Percentiles rank a stretch among this genome's conserved stretches.
Evolutionary conservation across 1,140 invertebrate species (phyloP).

Genomic region (Acromyrmex charruanus): DNA sequence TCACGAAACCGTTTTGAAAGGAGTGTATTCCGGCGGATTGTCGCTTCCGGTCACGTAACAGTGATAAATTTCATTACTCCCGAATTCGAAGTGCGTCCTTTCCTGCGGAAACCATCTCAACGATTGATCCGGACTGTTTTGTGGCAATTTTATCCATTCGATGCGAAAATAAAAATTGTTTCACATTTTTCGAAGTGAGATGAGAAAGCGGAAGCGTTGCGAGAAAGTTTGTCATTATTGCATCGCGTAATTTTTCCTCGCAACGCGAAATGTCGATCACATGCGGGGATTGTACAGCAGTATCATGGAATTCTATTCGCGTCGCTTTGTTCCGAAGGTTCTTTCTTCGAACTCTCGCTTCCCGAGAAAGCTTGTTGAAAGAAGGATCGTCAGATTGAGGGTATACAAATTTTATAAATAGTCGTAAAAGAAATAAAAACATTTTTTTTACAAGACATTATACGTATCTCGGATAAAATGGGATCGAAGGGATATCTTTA

Average conservation of each 20-base stretch:
- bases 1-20: not conserved
- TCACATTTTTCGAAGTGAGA: constrained; percentile 11
- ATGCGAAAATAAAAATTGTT: constrained; percentile 42
- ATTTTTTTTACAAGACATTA: not conserved
- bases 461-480: constrained; percentile 2
- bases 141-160: constrained; percentile 3
- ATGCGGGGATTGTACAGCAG: not conserved
- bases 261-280: constrained; percentile 34
- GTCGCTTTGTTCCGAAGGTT: constrained; percentile 26
- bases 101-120: not conserved
- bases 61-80: constrained; percentile 48
- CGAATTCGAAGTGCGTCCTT: constrained; percentile 36
- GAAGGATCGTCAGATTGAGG: not conserved
- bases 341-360: not conserved
- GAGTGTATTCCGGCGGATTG: not conserved
- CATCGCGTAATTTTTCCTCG: constrained; percentile 2
- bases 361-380: not conserved
- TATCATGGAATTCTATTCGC: constrained; percentile 17
- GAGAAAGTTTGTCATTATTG: constrained; percentile 20
- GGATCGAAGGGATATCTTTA: constrained; percentile 10
- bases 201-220: not conserved
- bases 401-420: not conserved
- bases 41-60: constrained; percentile 51
- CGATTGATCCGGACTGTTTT: constrained; percentile 53
- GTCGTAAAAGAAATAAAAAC: constrained; percentile 23